phyloP scores from a whole-genome alignment of 2,888 invertebrate species.

The Mythimna impura region DNA sequence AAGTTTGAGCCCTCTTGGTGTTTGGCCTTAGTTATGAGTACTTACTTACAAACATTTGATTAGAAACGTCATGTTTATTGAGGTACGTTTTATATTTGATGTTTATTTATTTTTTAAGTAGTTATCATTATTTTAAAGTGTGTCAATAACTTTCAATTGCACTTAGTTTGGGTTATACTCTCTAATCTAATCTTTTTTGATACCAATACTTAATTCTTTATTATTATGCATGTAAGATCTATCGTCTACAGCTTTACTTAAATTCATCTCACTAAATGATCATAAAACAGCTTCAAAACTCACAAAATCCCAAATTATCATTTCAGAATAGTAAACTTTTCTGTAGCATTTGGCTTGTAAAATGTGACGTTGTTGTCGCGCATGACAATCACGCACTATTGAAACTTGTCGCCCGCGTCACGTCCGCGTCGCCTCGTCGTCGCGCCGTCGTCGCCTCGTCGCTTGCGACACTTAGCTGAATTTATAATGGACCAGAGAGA shows the following conservation, averaged over 20 bases:
- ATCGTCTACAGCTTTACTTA: neutral
- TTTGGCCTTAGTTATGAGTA: slow-evolving; percentile 9
- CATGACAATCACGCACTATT: slow-evolving; percentile 59
- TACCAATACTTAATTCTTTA: neutral
- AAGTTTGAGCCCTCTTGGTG: neutral
- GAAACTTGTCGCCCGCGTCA: slow-evolving; percentile 66
- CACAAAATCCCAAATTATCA: slow-evolving; percentile 20
- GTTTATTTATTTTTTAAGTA: neutral
- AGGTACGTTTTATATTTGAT: neutral
- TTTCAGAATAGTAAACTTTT: slow-evolving; percentile 23
- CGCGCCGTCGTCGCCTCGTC: slow-evolving; percentile 49
- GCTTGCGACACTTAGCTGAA: slow-evolving; percentile 53
- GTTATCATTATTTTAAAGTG: neutral
- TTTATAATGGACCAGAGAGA: slow-evolving; percentile 53
- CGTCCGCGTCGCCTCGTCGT: slow-evolving; percentile 56
- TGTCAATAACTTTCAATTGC: neutral
- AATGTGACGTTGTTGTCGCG: slow-evolving; percentile 43
- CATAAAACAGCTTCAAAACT: slow-evolving; percentile 11
- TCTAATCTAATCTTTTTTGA: neutral
- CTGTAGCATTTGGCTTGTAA: slow-evolving; percentile 48
- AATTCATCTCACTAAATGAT: slow-evolving; percentile 12
- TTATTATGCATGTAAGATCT: no score
- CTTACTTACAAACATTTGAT: neutral
- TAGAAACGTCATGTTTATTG: neutral
- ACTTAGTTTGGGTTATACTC: neutral